phyloP scores from a whole-genome alignment of 2,113 vertebrate species.

The Perognathus longimembris region DNA sequence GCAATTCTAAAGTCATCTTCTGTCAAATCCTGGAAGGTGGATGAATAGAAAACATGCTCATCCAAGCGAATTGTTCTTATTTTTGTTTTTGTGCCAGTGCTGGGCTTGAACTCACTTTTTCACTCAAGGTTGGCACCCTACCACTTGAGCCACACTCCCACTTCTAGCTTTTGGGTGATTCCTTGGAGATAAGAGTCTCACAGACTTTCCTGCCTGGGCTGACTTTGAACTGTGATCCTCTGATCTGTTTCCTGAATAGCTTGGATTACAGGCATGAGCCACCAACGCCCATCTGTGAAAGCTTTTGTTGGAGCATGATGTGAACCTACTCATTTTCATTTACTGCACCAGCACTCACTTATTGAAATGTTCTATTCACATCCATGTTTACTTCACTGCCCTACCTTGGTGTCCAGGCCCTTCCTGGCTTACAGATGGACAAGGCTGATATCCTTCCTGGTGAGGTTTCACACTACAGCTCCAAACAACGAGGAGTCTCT shows the following conservation, averaged over 20 bases:
- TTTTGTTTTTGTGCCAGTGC: too few species aligned
- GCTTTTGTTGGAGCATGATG: neutral
- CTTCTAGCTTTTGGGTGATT: too few species aligned
- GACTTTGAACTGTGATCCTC: too few species aligned
- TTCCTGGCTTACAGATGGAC: accelerated
- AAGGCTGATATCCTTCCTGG: neutral
- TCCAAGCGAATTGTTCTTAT: neutral
- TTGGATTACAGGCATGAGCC: too few species aligned
- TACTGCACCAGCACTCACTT: neutral
- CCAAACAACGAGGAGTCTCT: neutral
- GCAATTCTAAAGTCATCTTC: neutral
- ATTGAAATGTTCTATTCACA: neutral
- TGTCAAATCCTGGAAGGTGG: neutral
- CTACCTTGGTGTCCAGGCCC: too few species aligned
- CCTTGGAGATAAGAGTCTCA: too few species aligned
- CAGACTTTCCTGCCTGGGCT: too few species aligned
- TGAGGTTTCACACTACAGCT: neutral
- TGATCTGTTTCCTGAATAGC: too few species aligned
- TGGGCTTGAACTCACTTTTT: too few species aligned
- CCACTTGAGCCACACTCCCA: too few species aligned
- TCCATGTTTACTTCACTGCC: neutral
- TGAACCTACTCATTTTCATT: neutral
- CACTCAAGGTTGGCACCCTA: too few species aligned
- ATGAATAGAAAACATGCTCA: neutral
- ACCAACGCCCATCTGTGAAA: too few species aligned